A percentile compares a stretch with the other conserved stretches of the same genome.
Evolutionary conservation across 2,888 invertebrate genomes (phyloP).

Genomic region (Drosophila macrospina): DNA sequence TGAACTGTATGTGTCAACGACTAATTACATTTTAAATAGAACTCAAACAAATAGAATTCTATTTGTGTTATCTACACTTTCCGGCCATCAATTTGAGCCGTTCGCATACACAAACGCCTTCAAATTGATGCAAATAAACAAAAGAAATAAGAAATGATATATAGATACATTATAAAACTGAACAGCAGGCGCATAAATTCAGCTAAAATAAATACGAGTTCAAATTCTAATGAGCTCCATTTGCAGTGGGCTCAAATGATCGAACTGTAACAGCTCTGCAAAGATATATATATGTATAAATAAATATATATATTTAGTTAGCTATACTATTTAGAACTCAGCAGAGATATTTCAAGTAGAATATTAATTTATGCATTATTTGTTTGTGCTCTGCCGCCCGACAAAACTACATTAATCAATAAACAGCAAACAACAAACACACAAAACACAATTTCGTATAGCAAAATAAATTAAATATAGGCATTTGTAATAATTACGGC

Average conservation of each 20-base stretch:
- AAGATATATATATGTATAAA: slow-evolving; percentile 17
- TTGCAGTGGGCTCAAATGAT: slow-evolving; percentile 20
- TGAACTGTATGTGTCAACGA: background rate
- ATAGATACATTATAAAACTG: slow-evolving; percentile 21
- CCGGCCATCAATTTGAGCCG: slow-evolving; percentile 23
- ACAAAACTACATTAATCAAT: slow-evolving; percentile 62
- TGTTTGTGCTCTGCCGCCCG: slow-evolving; percentile 51
- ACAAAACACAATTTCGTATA: slow-evolving; percentile 26
- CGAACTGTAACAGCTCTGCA: slow-evolving; percentile 24
- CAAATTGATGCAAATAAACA: slow-evolving; percentile 45
- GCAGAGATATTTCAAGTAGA: slow-evolving; percentile 46
- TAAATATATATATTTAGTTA: background rate
- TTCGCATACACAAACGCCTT: slow-evolving; percentile 41
- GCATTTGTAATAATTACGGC: slow-evolving; percentile 67
- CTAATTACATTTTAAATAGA: background rate
- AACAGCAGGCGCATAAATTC: slow-evolving; percentile 37
- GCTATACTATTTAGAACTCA: background rate
- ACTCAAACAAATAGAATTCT: slow-evolving; percentile 1
- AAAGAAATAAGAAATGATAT: slow-evolving; percentile 31
- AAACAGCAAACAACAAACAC: slow-evolving; percentile 40
- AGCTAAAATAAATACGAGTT: slow-evolving; percentile 12
- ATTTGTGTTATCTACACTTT: slow-evolving; percentile 14
- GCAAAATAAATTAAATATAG: slow-evolving; percentile 63
- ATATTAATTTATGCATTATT: slow-evolving; percentile 65
- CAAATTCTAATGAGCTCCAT: slow-evolving; percentile 33